A percentile compares a stretch with the other conserved stretches of the same genome.
These are phyloP conservation scores for Calameuta filiformis DNA, from an alignment of 2,888 invertebrate species.

Conservation along the genomic window DNA sequence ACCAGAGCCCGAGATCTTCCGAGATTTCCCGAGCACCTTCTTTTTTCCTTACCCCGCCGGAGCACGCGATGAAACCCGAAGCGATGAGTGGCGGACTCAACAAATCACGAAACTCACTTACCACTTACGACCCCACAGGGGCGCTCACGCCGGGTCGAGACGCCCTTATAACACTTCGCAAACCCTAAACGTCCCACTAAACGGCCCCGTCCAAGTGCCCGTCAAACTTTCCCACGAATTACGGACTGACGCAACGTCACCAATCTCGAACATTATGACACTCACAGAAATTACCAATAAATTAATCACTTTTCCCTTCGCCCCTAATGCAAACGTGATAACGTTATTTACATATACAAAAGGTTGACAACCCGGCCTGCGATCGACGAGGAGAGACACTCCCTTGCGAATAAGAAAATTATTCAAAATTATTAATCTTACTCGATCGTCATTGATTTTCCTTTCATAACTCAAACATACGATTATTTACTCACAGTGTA, in stretches of 20 bases:
- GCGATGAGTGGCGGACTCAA: constrained; percentile 36
- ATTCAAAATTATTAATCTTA: neutral
- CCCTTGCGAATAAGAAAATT: neutral
- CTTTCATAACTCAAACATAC: neutral
- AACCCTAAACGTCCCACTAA: constrained; percentile 17
- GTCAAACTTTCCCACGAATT: constrained; percentile 41
- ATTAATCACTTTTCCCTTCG: neutral
- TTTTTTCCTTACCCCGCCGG: neutral
- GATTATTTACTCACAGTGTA: neutral
- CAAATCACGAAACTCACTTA: constrained; percentile 48
- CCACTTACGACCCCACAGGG: constrained; percentile 31
- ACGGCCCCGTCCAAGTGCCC: constrained; percentile 17
- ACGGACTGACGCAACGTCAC: neutral
- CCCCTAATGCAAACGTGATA: neutral
- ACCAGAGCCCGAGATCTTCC: neutral
- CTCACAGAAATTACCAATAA: neutral
- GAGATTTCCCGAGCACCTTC: neutral
- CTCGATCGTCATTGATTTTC: neutral
- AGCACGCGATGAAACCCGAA: constrained; percentile 22
- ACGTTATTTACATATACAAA: neutral
- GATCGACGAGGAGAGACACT: neutral
- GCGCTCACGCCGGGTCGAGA: constrained; percentile 17
- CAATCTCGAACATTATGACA: neutral
- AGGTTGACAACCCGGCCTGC: neutral
- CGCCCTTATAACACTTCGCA: constrained; percentile 11